Evolutionary conservation across 1,140 invertebrate species (phyloP), one percentile per base, ranked within the genome.

Genomic region (Euura saliciscinereae): DNA sequence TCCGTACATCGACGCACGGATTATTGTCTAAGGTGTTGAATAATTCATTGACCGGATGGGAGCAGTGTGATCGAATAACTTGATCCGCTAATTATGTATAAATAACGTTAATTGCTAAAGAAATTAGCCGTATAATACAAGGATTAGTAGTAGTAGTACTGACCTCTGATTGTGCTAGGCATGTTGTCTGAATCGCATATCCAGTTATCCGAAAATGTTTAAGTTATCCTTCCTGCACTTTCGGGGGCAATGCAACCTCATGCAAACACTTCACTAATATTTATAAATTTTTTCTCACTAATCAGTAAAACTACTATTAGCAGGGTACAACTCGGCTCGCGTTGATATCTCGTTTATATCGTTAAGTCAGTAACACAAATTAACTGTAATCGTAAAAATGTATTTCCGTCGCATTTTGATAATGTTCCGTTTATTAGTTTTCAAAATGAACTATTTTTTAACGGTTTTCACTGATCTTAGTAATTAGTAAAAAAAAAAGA

Each of bases 121-220:
- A 28, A 28, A 28, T 28, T 28, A 28, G 28, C 28, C 28, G 28
- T 28, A 28, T 28, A 28, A 28, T 28, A 28, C 28, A 28, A 28
- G 28, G 28, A 28, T 28, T 28, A 28, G 28, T 28, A 28, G 0
- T 1, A 28, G 28, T 28, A 28, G 28, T 64, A 72, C 87, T 86
- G 75, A 89, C 88, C 88, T 89, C 88, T 83, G 83, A 89, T 89
- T 71, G 88, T 89, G 80, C 88, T 89, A 76, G 88, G 88, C 88
- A 89, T 89, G 72, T 82, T 88, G 84, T 86, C 81, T 71, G 68
- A 82, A 80, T 83, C 28, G 78, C 84, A 86, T 87, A 85, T 85
- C 85, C 84, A 80, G 79, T 73, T 85, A 82, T 83, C 79, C 83
- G 82, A 78, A 78, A 74, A 74, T 45, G 42, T 45, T 5, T 67